Conservation (phyloP, 1,140 invertebrate species). For the Dufourea novaeangliae region DNA sequence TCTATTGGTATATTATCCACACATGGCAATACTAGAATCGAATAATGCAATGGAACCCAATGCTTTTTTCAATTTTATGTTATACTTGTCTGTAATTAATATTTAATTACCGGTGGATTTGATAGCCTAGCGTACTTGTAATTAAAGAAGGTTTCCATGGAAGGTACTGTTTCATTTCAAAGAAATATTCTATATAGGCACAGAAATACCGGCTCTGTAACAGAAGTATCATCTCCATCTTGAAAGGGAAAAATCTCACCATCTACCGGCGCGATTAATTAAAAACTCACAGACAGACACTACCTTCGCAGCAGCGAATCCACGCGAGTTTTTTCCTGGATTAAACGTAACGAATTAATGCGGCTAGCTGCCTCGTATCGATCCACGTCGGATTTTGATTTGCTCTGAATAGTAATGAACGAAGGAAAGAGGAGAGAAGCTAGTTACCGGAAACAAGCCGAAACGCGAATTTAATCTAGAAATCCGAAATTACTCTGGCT, state of each 20-base stretch:
- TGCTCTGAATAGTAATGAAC: not conserved
- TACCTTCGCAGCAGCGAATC: not conserved
- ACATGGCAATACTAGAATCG: no score
- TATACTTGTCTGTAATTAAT: not conserved
- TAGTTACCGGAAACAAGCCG: not conserved
- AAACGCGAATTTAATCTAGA: constrained; percentile 28
- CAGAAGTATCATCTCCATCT: not conserved
- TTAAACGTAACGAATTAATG: constrained; percentile 28
- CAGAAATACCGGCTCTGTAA: not conserved
- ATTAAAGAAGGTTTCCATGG: not conserved
- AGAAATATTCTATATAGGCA: not conserved
- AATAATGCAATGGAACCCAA: not conserved
- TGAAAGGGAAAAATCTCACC: no score
- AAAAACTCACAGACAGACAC: not conserved
- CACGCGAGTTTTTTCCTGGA: not conserved
- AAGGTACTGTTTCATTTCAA: not conserved
- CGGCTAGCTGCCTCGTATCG: constrained; percentile 7
- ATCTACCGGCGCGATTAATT: constrained; percentile 3
- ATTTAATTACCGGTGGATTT: not conserved
- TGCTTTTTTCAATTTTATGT: not conserved
- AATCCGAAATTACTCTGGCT: constrained; percentile 19
- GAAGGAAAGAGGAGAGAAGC: not conserved
- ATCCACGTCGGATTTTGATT: constrained; percentile 33
- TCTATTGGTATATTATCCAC: no score
- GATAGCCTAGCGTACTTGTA: not conserved